Conservation (phyloP, 2,113 vertebrate genomes). For the Stercorarius parasiticus region DNA sequence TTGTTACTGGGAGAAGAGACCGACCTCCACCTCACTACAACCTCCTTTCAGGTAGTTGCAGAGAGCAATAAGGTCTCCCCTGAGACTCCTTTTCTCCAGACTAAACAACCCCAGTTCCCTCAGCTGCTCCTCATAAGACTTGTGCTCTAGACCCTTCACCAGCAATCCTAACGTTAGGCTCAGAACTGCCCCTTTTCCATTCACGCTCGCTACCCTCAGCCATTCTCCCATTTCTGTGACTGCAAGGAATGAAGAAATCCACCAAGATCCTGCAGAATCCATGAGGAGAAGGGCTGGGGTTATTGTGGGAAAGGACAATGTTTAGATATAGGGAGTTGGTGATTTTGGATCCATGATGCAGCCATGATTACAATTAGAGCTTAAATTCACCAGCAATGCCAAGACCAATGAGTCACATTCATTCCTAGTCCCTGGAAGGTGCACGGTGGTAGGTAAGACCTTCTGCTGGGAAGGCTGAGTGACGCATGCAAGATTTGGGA, state of each 20-base stretch:
- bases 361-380: not conserved
- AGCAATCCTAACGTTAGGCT: not conserved
- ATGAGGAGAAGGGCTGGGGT: not conserved
- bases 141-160: not conserved
- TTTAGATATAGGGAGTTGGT: not conserved
- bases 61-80: not conserved
- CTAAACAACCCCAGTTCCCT: not conserved
- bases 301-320: not conserved
- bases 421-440: not conserved
- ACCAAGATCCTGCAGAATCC: not conserved
- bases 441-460: not conserved
- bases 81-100: not conserved
- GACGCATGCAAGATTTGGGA: not conserved
- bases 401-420: not conserved
- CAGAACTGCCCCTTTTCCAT: not conserved
- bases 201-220: not conserved
- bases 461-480: not conserved
- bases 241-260: not conserved
- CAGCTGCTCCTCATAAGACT: not conserved
- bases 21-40: not conserved
- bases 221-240: not conserved
- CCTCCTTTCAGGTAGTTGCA: not conserved
- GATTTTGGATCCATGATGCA: not conserved
- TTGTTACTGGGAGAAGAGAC: not conserved
- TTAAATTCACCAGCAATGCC: not conserved